Conservation (phyloP, 2,888 invertebrate genomes). For the Xestia c-nigrum region DNA sequence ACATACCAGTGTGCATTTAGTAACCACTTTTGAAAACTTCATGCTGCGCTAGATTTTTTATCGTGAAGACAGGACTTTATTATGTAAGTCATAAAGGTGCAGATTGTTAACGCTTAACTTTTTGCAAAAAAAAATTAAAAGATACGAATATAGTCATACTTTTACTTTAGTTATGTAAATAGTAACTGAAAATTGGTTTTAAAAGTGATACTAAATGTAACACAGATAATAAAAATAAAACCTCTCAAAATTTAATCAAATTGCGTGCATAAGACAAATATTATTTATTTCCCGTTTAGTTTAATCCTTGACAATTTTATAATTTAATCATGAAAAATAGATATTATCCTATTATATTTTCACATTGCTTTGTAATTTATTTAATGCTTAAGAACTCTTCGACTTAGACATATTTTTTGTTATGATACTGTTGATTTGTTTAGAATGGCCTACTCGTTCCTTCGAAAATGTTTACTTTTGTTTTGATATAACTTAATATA, state of each 20-base stretch:
- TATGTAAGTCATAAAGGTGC: conserved; percentile 17
- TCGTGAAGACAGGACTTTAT: conserved; percentile 26
- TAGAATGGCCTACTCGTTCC: conserved; percentile 58
- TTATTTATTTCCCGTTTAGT: conserved; percentile 29
- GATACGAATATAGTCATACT: conserved; percentile 13
- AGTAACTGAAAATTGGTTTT: conserved; percentile 16
- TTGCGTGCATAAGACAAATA: conserved; percentile 25
- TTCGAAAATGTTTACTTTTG: conserved; percentile 52
- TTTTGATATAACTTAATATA: conserved; percentile 9
- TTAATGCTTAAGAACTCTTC: conserved; percentile 55
- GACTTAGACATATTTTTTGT: conserved; percentile 42
- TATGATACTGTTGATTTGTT: conserved; percentile 43
- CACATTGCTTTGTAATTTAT: conserved; percentile 57
- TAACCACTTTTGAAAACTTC: conserved; percentile 20
- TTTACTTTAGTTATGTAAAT: conserved; percentile 19
- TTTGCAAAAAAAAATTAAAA: conserved; percentile 4
- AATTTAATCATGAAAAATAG: conserved; percentile 12
- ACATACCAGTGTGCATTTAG: conserved; percentile 22
- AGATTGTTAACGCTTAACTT: conserved; percentile 18
- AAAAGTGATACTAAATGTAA: conserved; percentile 35
- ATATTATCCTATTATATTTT: conserved; percentile 42
- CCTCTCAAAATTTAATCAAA: conserved; percentile 10
- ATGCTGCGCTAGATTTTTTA: conserved; percentile 28
- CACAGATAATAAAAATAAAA: conserved; percentile 6
- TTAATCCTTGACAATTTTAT: conserved; percentile 29